These are phyloP conservation scores for Helarctos malayanus DNA, from an alignment of 2,797 vertebrate species.

Conservation along the genomic window DNA sequence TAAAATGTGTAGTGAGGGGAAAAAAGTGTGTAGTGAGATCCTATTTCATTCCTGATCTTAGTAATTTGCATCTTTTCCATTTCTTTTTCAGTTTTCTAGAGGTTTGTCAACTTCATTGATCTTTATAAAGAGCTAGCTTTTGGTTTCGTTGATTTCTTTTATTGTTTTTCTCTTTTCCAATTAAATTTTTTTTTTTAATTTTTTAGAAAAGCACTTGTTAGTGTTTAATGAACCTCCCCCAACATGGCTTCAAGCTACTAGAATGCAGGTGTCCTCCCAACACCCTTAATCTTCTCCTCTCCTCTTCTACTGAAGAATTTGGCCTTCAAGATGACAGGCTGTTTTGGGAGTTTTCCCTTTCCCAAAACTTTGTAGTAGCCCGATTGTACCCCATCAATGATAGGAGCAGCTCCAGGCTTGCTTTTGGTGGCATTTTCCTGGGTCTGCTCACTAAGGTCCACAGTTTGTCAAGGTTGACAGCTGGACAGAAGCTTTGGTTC, in stretches of 20 bases:
- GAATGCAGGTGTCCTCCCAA: conserved; percentile 91
- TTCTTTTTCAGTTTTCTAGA: background rate
- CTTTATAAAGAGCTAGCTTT: background rate
- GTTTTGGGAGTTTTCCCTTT: conserved; percentile 96
- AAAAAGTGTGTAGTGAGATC: background rate
- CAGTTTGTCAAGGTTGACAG: no score
- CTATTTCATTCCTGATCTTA: background rate
- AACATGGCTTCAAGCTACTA: conserved; percentile 91
- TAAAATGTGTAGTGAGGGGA: background rate
- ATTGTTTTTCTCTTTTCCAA: background rate
- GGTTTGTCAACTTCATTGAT: background rate
- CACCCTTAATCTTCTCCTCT: conserved; percentile 94
- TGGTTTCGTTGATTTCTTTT: background rate
- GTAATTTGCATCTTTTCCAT: background rate
- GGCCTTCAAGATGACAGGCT: conserved; percentile 95
- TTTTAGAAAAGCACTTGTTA: conserved; percentile 40
- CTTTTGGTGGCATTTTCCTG: no score
- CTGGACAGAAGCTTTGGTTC: no score
- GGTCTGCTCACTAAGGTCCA: no score
- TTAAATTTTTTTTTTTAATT: no score
- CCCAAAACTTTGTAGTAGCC: conserved; percentile 96
- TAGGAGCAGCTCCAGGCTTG: no score
- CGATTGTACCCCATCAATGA: conserved; percentile 56
- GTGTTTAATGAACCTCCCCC: conserved; percentile 75
- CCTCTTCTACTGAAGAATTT: conserved; percentile 96